Conservation (phyloP, 2,888 invertebrate genomes). For the Clivina fossor region DNA sequence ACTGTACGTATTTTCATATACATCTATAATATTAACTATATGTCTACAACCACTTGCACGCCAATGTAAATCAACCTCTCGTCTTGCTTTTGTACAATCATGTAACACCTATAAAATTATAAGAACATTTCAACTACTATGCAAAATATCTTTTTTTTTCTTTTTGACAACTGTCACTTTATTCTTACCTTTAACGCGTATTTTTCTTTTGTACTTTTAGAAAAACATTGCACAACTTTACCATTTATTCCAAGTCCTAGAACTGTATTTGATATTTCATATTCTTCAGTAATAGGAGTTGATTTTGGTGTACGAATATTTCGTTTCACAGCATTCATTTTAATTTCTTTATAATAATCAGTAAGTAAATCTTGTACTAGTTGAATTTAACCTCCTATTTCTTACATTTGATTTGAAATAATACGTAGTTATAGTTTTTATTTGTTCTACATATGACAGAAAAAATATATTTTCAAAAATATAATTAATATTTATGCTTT, state of each 20-base stretch:
- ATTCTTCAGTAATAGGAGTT: slow-evolving; percentile 84
- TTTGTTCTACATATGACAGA: neutral
- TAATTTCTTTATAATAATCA: slow-evolving; percentile 25
- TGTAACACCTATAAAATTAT: slow-evolving; percentile 69
- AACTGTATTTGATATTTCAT: slow-evolving; percentile 88
- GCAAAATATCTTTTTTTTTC: slow-evolving; percentile 5
- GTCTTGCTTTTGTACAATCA: slow-evolving; percentile 87
- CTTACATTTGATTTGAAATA: too few relatives aligned
- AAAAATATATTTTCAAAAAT: neutral
- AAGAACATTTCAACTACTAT: slow-evolving; percentile 14
- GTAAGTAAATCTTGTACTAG: slow-evolving; percentile 5
- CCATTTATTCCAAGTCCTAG: slow-evolving; percentile 97
- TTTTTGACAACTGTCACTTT: neutral
- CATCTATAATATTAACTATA: slow-evolving; percentile 90
- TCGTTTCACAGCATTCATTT: slow-evolving; percentile 44
- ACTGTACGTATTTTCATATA: slow-evolving; percentile 95
- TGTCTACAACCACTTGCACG: slow-evolving; percentile 86
- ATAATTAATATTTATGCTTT: too few relatives aligned
- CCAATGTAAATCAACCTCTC: slow-evolving; percentile 97
- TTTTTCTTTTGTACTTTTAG: slow-evolving; percentile 73
- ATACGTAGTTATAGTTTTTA: too few relatives aligned
- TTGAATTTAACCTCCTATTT: too few relatives aligned
- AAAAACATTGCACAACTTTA: slow-evolving; percentile 94
- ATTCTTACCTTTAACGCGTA: slow-evolving; percentile 84
- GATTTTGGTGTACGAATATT: slow-evolving; percentile 65